These are phyloP conservation scores for Embiotoca jacksoni DNA, from an alignment of 2,113 vertebrate species.

Conservation along the genomic window DNA sequence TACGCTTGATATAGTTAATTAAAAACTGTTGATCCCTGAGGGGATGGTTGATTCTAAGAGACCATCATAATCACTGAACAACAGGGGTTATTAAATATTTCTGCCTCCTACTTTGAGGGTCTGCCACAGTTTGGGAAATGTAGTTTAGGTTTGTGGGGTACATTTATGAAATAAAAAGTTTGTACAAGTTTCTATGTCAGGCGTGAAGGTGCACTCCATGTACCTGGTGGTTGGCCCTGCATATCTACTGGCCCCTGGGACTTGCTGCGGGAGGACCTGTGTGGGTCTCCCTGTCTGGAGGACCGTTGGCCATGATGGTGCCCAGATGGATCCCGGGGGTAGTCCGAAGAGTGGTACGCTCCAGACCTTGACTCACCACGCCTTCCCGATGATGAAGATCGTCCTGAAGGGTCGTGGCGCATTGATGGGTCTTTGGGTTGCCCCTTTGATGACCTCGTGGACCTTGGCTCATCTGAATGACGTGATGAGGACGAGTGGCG, in stretches of 20 bases:
- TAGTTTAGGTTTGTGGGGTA: background rate
- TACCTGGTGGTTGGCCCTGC: constrained; percentile 78
- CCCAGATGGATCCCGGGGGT: constrained; percentile 87
- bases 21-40: constrained; percentile 68
- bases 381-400: constrained; percentile 87
- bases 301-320: constrained; percentile 85
- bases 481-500: constrained; percentile 90
- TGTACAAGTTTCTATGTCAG: background rate
- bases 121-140: background rate
- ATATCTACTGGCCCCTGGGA: constrained; percentile 79
- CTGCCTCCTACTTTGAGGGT: background rate
- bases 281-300: constrained; percentile 77
- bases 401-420: constrained; percentile 89
- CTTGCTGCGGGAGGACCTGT: constrained; percentile 79
- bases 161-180: background rate
- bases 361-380: constrained; percentile 87
- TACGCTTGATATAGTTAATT: constrained; percentile 61
- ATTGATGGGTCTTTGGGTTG: constrained; percentile 89
- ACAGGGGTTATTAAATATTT: constrained; percentile 34
- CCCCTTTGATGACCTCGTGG: constrained; percentile 89
- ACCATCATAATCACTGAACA: constrained; percentile 31
- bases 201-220: background rate
- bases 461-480: constrained; percentile 89
- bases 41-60: constrained; percentile 48
- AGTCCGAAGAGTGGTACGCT: constrained; percentile 88